Percentiles rank a stretch among this genome's conserved stretches.
Conservation (phyloP, 37 sponge, comb jelly and placozoan species). For the Halisarca cf. caerulea region DNA sequence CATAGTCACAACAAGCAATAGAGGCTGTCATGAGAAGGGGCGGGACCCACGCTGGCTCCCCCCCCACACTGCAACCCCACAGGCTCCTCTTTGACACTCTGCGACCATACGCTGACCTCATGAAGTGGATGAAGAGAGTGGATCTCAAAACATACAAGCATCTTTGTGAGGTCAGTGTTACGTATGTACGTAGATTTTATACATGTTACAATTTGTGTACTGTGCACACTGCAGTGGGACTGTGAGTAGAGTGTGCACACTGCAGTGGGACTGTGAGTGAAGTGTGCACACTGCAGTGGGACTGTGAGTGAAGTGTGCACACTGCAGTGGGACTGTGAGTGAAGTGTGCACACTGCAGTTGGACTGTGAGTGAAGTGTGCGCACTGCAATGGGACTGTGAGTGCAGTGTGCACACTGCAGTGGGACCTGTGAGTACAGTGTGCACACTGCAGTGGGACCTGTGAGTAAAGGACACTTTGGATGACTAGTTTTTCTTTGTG, state of each 20-base stretch:
- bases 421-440: too few species aligned
- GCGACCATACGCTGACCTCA: conserved; percentile 48
- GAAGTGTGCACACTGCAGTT: too few species aligned
- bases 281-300: background rate
- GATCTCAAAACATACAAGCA: background rate
- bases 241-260: too few species aligned
- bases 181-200: background rate
- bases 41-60: background rate
- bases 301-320: background rate
- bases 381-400: too few species aligned
- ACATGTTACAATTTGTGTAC: background rate
- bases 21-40: background rate
- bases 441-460: too few species aligned
- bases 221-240: too few species aligned
- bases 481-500: too few species aligned
- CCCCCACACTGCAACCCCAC: conserved; percentile 46
- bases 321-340: too few species aligned
- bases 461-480: too few species aligned
- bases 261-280: background rate
- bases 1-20: background rate
- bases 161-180: conserved; percentile 8
- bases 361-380: too few species aligned
- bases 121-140: conserved; percentile 59
- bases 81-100: conserved; percentile 46
- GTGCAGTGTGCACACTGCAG: too few species aligned